Evolutionary conservation across 2,797 vertebrate species (phyloP).

Genomic region (Dermochelys coriacea): DNA sequence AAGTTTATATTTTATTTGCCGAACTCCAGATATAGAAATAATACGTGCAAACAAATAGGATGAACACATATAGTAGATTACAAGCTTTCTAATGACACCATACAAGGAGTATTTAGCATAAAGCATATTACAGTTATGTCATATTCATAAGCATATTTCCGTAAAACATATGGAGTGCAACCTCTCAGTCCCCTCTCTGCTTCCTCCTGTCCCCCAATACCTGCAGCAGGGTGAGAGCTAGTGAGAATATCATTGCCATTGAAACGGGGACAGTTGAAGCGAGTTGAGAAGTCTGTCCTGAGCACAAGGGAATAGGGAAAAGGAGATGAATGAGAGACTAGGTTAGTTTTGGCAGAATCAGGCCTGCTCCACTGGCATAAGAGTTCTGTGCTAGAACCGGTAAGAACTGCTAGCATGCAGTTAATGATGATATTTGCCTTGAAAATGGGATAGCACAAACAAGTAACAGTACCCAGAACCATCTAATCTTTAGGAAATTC

Average conservation of each 20-base stretch:
- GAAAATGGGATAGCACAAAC: background rate
- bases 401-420: background rate
- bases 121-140: no score
- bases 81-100: no score
- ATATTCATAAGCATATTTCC: no score
- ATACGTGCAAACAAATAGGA: no score
- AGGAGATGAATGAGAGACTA: background rate
- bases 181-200: no score
- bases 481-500: background rate
- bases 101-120: no score
- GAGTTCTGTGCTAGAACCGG: background rate
- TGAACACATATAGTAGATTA: no score
- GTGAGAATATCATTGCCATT: background rate
- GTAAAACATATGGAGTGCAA: no score
- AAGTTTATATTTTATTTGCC: no score
- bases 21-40: no score
- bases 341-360: rapidly evolving
- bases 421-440: background rate
- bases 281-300: background rate
- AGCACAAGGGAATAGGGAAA: background rate
- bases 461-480: rapidly evolving
- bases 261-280: background rate
- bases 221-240: background rate
- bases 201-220: rapidly evolving
- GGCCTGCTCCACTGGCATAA: background rate